Percentiles rank a stretch among this genome's conserved stretches.
These are phyloP conservation scores for Fragariocoptes setiger DNA, from an alignment of 1,140 invertebrate species.

Conservation along the genomic window DNA sequence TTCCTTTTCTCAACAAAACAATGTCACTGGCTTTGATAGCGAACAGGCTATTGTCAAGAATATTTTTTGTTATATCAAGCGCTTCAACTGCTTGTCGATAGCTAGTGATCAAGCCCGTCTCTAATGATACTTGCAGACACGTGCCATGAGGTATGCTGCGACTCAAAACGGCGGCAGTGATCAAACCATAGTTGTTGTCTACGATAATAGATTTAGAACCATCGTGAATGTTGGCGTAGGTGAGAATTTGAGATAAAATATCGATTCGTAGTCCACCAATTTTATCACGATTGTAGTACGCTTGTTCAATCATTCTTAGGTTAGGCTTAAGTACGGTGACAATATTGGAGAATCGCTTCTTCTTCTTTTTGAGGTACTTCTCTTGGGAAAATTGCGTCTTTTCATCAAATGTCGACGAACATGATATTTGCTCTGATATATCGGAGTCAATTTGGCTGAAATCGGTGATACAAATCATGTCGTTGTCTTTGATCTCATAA, in stretches of 20 bases:
- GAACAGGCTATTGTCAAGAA: constrained; percentile 11
- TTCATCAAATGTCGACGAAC: constrained; percentile 3
- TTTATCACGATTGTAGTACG: constrained; percentile 43
- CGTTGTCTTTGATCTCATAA: neutral
- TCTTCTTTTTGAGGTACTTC: constrained; percentile 9
- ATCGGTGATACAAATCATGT: neutral
- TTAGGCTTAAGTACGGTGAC: constrained; percentile 25
- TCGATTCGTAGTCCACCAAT: constrained; percentile 38
- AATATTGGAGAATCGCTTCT: constrained; percentile 6
- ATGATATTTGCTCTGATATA: neutral
- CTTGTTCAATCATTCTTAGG: constrained; percentile 34
- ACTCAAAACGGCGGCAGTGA: constrained; percentile 41
- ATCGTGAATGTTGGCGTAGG: constrained; percentile 38
- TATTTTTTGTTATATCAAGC: constrained; percentile 24
- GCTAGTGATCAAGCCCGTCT: constrained; percentile 1
- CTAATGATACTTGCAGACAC: constrained; percentile 38
- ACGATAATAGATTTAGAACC: constrained; percentile 47
- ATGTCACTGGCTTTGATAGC: constrained; percentile 5
- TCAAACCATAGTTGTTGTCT: constrained; percentile 48
- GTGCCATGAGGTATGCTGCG: constrained; percentile 28
- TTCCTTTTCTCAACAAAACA: neutral
- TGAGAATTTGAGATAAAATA: constrained; percentile 50
- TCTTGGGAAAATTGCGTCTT: constrained; percentile 9
- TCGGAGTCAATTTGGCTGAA: neutral
- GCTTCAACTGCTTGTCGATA: constrained; percentile 24